Evolutionary conservation across 2,113 vertebrate species (phyloP), one percentile per base, ranked within the genome.

Genomic region (Hemicordylus capensis): DNA sequence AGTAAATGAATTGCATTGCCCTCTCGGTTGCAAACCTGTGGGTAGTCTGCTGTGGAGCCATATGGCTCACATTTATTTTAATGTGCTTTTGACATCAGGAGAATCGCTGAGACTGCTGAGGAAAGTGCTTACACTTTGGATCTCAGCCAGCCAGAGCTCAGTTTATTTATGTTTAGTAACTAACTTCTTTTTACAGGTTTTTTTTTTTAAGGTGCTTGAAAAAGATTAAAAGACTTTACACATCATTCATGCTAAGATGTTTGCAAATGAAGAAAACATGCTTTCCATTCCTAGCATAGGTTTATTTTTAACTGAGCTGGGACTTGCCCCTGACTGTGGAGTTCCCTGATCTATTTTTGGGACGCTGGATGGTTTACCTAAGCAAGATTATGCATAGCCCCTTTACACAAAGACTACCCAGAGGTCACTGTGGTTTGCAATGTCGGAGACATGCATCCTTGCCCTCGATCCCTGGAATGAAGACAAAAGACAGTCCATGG

Each of bases 41-140:
- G 86, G 93, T 89, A 90, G 93, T 96, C 92, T 94, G 94, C 95
- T 74, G 94, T 73, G 93, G 90, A 96, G 95, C 95, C 98, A 97
- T 97, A 98, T 98, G 97, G 96, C 96, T 97, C 95, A 95, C 96
- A 96, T 98, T 98, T 97, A 95, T 96, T 96, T 95, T 96, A 96
- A 95, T 97, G 95, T 96, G 95, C 95, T 95, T 97, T 96, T 97
- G 97, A 97, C 96, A 97, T 93, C 93, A 92, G 94, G 93, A 96
- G 95, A 96, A 93, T 94, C 91, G 93, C 96, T 96, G 97, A 96
- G 96, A 95, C 96, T 95, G 94, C 95, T 95, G 88, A 96, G 94
- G 89, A 94, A 95, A 96, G 90, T 92, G 95, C 94, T 95, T 95
- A 94, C 94, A 76, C 92, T 93, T 94, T 96, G 97, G 96, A 96